A percentile compares a stretch with the other conserved stretches of the same genome.
phyloP scores from a whole-genome alignment of 2,888 invertebrate species.

The Tholera decimalis region DNA sequence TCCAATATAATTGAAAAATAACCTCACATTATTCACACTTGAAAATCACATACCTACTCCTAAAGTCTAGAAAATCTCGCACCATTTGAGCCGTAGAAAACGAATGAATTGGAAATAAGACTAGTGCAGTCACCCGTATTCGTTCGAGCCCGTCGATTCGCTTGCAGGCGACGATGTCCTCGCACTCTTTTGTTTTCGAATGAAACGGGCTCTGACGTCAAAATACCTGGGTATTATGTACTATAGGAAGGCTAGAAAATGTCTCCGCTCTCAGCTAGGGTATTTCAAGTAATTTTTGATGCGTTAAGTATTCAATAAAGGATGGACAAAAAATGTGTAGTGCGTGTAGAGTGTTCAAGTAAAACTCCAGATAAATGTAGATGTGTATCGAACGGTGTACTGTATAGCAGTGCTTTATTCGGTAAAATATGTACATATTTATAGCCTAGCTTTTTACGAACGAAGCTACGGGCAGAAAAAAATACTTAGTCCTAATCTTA shows the following conservation, averaged over 20 bases:
- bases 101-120: conserved; percentile 56
- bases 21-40: conserved; percentile 1
- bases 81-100: conserved; percentile 40
- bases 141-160: conserved; percentile 20
- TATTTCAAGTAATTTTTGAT: conserved; percentile 1
- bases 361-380: too few relatives aligned
- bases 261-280: background rate
- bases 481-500: too few relatives aligned
- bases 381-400: too few relatives aligned
- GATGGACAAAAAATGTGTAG: background rate
- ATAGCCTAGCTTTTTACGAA: too few relatives aligned
- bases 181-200: conserved; percentile 43
- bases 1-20: background rate
- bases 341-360: too few relatives aligned
- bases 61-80: conserved; percentile 20
- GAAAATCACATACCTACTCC: conserved; percentile 4
- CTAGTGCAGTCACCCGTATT: conserved; percentile 42
- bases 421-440: too few relatives aligned
- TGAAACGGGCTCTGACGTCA: conserved; percentile 16
- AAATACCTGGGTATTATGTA: conserved; percentile 12
- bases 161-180: conserved; percentile 30
- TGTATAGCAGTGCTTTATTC: too few relatives aligned
- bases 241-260: conserved; percentile 1
- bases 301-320: background rate
- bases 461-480: too few relatives aligned